A percentile compares a stretch with the other conserved stretches of the same genome.
Conservation (phyloP, 2,797 vertebrate genomes). For the Ambastaia sidthimunki region DNA sequence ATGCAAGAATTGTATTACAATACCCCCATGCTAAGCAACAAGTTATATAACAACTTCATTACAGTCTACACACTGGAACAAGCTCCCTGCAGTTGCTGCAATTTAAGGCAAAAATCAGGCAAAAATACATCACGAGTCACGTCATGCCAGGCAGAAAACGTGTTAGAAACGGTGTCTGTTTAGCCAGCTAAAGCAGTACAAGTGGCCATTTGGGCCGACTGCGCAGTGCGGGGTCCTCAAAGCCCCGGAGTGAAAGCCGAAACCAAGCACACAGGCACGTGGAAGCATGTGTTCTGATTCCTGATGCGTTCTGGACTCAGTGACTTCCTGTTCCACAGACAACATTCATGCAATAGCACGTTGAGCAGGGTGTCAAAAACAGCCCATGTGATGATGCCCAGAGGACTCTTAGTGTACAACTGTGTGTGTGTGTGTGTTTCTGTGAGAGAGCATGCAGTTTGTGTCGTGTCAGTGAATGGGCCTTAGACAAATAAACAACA, state of each 20-base stretch:
- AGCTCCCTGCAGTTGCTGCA: not conserved
- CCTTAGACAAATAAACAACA: constrained; percentile 26
- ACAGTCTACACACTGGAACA: constrained; percentile 1
- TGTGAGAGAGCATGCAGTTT: not conserved
- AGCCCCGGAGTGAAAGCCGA: constrained; percentile 63
- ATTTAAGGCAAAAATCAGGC: constrained; percentile 4
- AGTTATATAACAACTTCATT: constrained; percentile 13
- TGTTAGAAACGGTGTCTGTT: constrained; percentile 31
- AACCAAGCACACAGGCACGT: constrained; percentile 62
- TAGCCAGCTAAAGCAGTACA: constrained; percentile 44
- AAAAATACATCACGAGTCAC: constrained; percentile 36
- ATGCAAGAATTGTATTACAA: constrained; percentile 2
- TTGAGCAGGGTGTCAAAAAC: constrained; percentile 66
- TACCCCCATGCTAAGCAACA: constrained; percentile 11
- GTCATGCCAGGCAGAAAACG: constrained; percentile 33
- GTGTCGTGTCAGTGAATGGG: not conserved
- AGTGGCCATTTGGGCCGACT: constrained; percentile 52
- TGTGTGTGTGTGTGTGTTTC: constrained; percentile 11
- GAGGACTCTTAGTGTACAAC: constrained; percentile 41
- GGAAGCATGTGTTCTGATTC: constrained; percentile 71
- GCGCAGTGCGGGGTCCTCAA: constrained; percentile 52
- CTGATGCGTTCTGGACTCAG: constrained; percentile 73
- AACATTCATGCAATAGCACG: constrained; percentile 74
- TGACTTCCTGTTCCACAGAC: constrained; percentile 78
- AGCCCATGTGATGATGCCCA: constrained; percentile 64